Evolutionary conservation across 2,888 invertebrate genomes (phyloP), one percentile per base, ranked within the genome.

Genomic region (Plebejus melissa): DNA sequence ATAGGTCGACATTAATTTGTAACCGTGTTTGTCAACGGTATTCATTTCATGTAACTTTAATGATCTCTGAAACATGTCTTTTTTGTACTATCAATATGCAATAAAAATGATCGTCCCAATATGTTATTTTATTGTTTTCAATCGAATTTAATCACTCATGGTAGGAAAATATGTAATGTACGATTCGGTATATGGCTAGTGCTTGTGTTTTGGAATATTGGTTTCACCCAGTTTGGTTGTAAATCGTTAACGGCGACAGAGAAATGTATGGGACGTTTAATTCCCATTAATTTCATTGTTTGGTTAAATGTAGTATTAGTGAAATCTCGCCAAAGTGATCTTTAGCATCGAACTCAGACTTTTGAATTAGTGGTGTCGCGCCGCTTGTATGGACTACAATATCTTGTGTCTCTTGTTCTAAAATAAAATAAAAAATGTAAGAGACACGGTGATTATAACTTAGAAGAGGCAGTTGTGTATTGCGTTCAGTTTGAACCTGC

Each of bases 161-260:
- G 54, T 36, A 36, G 22, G 9, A 41, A 36, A 41, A 22, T 70
- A 28, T 54, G 50, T 72, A 71, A 46, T 32, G 11, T 50, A 50
- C 50, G 72, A n/a, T 54, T 72, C 72, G 72, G 72, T 54, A 72
- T 72, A 54, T 50, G 54, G 72, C 32, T 72, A 72, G 72, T 72
- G 72, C 50, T 46, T 71, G 71, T 71, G 72, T 32, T 72, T 72
- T 72, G 72, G 54, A 54, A 72, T 72, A 72, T 72, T 72, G 32
- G 54, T 32, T 65, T 72, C 28, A 11, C 54, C 50, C 16, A 54
- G 54, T 54, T 54, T 16, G 54, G 28, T 50, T 32, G 50, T 50
- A 50, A 13, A 71, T 41, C 41, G 32, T 72, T 13, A 32, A 13
- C 65, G 28, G 72, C 32, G 72, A 28, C 72, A 54, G 16, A 32